These are phyloP conservation scores for Amphiprion ocellaris DNA, from an alignment of 2,113 vertebrate genomes.

Conservation along the genomic window DNA sequence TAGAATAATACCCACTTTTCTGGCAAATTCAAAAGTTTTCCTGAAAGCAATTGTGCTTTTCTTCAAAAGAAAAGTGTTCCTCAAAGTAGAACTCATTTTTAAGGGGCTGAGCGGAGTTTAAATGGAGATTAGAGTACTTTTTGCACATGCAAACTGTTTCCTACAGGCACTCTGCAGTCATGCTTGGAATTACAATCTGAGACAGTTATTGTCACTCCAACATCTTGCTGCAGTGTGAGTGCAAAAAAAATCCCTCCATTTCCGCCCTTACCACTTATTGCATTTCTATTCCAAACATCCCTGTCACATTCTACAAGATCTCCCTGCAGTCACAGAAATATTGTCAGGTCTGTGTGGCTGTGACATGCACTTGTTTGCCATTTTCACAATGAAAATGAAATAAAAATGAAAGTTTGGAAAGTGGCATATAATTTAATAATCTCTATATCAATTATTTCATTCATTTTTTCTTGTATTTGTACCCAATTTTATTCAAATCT, in stretches of 20 bases:
- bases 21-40: conserved; percentile 50
- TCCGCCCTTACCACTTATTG: conserved; percentile 35
- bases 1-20: conserved; percentile 43
- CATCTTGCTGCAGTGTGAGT: conserved; percentile 35
- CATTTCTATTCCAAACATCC: conserved; percentile 23
- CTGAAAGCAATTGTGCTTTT: conserved; percentile 52
- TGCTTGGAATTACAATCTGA: conserved; percentile 65
- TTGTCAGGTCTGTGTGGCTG: conserved; percentile 19
- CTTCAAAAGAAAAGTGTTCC: conserved; percentile 53
- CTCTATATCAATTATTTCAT: background rate
- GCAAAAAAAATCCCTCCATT: background rate
- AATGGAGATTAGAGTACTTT: conserved; percentile 72
- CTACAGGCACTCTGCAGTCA: conserved; percentile 56
- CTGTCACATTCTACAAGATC: conserved; percentile 20
- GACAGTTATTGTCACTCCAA: conserved; percentile 50
- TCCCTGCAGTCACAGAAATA: conserved; percentile 20
- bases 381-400: conserved; percentile 8
- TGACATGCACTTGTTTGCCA: conserved; percentile 13
- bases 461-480: background rate
- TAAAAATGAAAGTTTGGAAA: conserved; percentile 1
- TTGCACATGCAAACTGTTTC: conserved; percentile 65
- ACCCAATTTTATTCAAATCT: background rate
- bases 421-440: conserved; percentile 6
- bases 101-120: conserved; percentile 55
- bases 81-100: conserved; percentile 53